Conservation (phyloP, 2,888 invertebrate genomes). For the Amphiduros pacificus region DNA sequence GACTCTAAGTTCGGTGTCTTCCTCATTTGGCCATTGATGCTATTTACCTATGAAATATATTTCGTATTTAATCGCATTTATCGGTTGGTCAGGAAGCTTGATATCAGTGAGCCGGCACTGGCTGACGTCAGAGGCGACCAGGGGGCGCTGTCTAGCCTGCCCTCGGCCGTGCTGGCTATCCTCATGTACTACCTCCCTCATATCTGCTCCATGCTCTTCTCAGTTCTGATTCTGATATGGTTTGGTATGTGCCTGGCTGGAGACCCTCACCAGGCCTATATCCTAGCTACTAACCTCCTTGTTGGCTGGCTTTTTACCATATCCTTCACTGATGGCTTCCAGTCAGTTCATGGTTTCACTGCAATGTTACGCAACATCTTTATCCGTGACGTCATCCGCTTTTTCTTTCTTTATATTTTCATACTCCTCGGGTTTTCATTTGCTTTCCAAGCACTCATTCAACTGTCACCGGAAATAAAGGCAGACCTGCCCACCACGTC, state of each 20-base stretch:
- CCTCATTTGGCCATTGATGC: conserved; percentile 28
- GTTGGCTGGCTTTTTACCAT: conserved; percentile 49
- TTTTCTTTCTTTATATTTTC: conserved; percentile 45
- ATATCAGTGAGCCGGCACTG: not conserved
- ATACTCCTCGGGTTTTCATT: conserved; percentile 31
- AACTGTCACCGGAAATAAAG: not conserved
- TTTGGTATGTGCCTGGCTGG: conserved; percentile 33
- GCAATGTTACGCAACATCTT: conserved; percentile 49
- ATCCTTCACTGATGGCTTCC: conserved; percentile 47
- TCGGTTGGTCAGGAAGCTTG: not conserved
- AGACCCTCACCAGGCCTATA: conserved; percentile 39
- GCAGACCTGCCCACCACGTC: not conserved
- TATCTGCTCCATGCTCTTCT: conserved; percentile 31
- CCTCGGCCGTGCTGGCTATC: too few relatives aligned
- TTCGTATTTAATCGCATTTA: conserved; percentile 21
- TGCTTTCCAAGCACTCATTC: not conserved
- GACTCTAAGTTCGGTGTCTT: conserved; percentile 21
- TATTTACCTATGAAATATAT: conserved; percentile 24
- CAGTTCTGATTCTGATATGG: conserved; percentile 39
- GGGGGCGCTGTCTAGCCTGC: too few relatives aligned
- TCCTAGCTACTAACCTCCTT: conserved; percentile 42
- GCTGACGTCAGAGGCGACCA: not conserved
- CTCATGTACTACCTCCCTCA: not conserved
- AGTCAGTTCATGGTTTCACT: conserved; percentile 48
- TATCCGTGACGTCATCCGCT: conserved; percentile 44